A percentile compares a stretch with the other conserved stretches of the same genome.
These are phyloP conservation scores for Calyptommatus sinebrachiatus DNA, from an alignment of 2,113 vertebrate species.

Conservation along the genomic window DNA sequence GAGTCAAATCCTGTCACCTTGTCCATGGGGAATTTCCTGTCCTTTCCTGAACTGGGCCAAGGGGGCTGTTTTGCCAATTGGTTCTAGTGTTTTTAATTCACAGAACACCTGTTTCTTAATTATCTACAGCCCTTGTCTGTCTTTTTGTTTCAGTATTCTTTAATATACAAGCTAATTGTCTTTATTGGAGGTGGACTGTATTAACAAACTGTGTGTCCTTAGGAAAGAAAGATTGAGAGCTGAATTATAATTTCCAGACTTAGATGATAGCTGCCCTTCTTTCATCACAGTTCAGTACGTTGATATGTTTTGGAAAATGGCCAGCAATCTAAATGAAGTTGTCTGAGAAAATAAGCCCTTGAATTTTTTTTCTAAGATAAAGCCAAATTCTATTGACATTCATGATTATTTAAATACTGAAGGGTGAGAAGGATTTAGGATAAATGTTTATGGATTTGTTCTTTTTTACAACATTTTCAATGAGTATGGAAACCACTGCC, in stretches of 20 bases:
- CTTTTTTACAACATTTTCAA: too few species aligned
- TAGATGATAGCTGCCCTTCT: not conserved
- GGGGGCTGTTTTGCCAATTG: slow-evolving; percentile 27
- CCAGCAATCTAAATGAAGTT: not conserved
- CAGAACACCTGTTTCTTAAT: slow-evolving; percentile 69
- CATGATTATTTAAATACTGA: too few species aligned
- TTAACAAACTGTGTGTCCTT: not conserved
- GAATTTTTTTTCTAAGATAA: too few species aligned
- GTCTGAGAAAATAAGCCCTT: not conserved
- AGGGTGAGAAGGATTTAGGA: too few species aligned
- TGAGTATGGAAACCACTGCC: too few species aligned
- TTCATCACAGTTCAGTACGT: not conserved
- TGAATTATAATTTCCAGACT: slow-evolving; percentile 9
- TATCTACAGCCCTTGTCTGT: slow-evolving; percentile 22
- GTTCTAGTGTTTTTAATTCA: slow-evolving; percentile 55
- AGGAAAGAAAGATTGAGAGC: not conserved
- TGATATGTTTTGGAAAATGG: not conserved
- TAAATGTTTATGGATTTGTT: too few species aligned
- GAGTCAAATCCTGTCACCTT: not conserved
- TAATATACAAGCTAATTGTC: slow-evolving; percentile 2
- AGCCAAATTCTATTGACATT: too few species aligned
- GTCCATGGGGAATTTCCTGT: not conserved
- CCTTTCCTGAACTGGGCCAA: slow-evolving; percentile 13
- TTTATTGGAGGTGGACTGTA: slow-evolving; percentile 11
- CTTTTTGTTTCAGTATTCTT: slow-evolving; percentile 34